A percentile compares a stretch with the other conserved stretches of the same genome.
Evolutionary conservation across 2,888 invertebrate genomes (phyloP).

Genomic region (Amphipyra tragopoginis): DNA sequence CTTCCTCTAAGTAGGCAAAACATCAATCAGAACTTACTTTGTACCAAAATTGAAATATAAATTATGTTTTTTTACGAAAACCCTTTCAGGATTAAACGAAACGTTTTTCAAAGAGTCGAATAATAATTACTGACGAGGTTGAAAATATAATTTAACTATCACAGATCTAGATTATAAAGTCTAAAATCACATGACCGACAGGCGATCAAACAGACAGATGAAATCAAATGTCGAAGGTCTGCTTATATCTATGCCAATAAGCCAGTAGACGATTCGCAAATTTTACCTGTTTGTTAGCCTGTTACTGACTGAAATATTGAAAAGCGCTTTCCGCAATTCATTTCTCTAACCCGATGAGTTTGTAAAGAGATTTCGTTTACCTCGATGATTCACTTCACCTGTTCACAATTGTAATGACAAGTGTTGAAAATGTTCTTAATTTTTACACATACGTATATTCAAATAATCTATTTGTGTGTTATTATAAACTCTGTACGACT

Average conservation of each 20-base stretch:
- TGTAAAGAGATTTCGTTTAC: constrained; percentile 17
- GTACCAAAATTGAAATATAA: constrained; percentile 12
- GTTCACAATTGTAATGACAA: not conserved
- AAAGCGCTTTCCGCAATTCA: constrained; percentile 36
- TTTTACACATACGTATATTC: not conserved
- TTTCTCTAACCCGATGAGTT: constrained; percentile 18
- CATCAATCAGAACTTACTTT: constrained; percentile 23
- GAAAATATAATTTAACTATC: not conserved
- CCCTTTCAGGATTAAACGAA: not conserved
- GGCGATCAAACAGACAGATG: not conserved
- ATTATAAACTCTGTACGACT: constrained; percentile 16
- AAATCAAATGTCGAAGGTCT: constrained; percentile 25
- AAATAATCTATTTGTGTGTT: constrained; percentile 16
- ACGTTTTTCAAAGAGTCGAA: not conserved
- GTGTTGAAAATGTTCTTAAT: constrained; percentile 1
- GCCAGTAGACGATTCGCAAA: constrained; percentile 19
- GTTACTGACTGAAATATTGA: constrained; percentile 37
- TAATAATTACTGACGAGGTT: not conserved
- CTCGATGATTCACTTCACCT: constrained; percentile 24
- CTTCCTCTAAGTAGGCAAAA: constrained; percentile 25
- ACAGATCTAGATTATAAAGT: not conserved
- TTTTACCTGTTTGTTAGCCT: constrained; percentile 26
- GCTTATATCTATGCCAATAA: constrained; percentile 7
- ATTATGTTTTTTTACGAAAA: constrained; percentile 22
- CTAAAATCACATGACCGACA: constrained; percentile 1